Base-by-base conservation (phyloP, 2,888 invertebrate species). In the Allacma fusca region DNA sequence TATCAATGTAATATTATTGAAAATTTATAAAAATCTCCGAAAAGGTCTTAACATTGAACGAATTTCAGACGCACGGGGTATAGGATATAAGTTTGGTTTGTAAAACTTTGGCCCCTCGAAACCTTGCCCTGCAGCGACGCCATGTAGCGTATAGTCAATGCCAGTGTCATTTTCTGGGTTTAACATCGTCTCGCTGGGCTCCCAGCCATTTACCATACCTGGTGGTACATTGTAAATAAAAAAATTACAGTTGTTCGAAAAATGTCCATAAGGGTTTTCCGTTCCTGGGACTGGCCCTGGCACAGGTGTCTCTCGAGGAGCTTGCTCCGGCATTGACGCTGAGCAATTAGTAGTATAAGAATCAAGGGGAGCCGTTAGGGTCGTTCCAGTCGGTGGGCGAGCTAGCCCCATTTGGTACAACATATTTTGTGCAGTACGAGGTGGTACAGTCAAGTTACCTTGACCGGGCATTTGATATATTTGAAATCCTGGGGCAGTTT, bases 161-260 rank as follows among this genome's bases (percentile, higher is more conserved):
- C n/a, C n/a, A n/a, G n/a, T n/a, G n/a, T n/a, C n/a, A n/a, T n/a
- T n/a, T n/a, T n/a, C n/a, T n/a, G n/a, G n/a, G n/a, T n/a, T n/a
- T 57, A 21, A 5, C 57, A 5, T 16, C 57, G 5, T 21, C 5
- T 4, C 21, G 57, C 7, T 21, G n/a, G n/a, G 57, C 4, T 57
- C 57, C 7, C n/a, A 57, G 57, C 13, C 21, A 57, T 57, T 57
- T n/a, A n/a, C n/a, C n/a, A n/a, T n/a, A n/a, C n/a, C n/a, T n/a
- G n/a, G n/a, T n/a, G 9, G 19, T 7, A 70, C 34, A 44, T 70
- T 70, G 24, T 70, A 70, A 70, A 70, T 70, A 19, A 70, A 70
- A 24, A 70, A 70, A 24, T 70, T 70, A 24, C 69, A 70, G 19
- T 70, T 70, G 23, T 70, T 70, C n/a, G 69, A 70, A 44, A 21